Base-by-base conservation (phyloP, 2,113 vertebrate genomes). In the Bombycilla garrulus region DNA sequence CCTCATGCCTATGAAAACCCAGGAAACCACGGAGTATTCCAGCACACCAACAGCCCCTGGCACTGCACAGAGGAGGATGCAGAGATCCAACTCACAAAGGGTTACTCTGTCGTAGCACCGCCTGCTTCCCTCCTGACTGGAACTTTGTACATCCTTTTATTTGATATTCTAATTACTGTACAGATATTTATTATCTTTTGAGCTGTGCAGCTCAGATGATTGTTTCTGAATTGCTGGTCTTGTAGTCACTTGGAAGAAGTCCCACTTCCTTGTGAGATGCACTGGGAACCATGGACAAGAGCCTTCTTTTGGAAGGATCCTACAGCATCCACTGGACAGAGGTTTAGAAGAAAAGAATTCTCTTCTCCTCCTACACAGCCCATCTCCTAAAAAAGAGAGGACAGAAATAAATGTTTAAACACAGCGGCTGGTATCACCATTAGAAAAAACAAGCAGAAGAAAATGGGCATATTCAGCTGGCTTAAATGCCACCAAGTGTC, bases 401-500 rank as follows among this genome's bases (percentile, higher is more conserved):
- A 66, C 31, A 84, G 35, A 91, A 91, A 61, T 66, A 84, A 81
- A 74, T 66, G 42, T 51, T 92, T 79, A 51, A 91, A 58, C 35
- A 47, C 9, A 74, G 19, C 61, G 73, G 26, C n/a, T 79, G 65
- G 44, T 74, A 91, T 38, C 38, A 61, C 20, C 25, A 29, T 42
- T 91, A 70, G n/a, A 69, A 82, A 95, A 93, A 91, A 53, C 60
- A 95, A 91, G 62, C 19, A 85, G 62, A 50, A 91, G 40, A 66
- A 93, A 88, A 86, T 29, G n/a, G 33, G 33, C 40, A 54, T 70
- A 90, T 85, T 90, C 78, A 79, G 35, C 33, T 79, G 56, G 56
- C 23, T 87, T 87, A 92, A 92, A 85, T 58, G 66, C 36, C 61
- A 71, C 33, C 69, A 87, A 73, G 73, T n/a, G n/a, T 65, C 36